Conservation (phyloP, 2,113 vertebrate species). For the Gopherus flavomarginatus region DNA sequence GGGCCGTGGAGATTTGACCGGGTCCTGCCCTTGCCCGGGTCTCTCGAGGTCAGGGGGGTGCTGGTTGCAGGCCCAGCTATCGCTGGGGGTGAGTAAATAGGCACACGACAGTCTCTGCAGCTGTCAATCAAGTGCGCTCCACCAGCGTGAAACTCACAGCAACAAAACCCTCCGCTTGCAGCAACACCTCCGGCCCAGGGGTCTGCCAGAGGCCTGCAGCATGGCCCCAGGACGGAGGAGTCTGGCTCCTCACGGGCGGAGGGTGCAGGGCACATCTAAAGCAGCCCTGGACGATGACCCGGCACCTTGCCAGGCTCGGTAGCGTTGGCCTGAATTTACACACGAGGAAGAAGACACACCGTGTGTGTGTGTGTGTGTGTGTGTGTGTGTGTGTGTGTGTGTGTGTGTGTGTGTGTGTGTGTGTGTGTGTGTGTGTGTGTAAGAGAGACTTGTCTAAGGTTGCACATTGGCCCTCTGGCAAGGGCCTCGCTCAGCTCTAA, state of each 20-base stretch:
- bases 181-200: neutral
- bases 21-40: too few species aligned
- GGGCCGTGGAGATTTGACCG: neutral
- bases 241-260: rapidly evolving
- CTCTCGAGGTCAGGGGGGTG: neutral
- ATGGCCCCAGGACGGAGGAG: rapidly evolving
- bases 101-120: neutral
- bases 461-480: neutral
- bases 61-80: neutral
- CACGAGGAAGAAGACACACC: neutral
- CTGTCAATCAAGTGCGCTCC: neutral
- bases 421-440: too few species aligned
- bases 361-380: too few species aligned
- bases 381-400: too few species aligned
- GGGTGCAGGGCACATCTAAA: neutral
- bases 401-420: too few species aligned
- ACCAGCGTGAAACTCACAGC: neutral
- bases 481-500: neutral
- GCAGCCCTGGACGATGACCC: neutral
- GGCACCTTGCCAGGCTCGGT: too few species aligned
- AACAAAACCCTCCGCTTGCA: neutral
- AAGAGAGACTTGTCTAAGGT: neutral
- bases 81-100: neutral
- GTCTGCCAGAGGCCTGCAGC: neutral
- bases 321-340: neutral